phyloP scores from a whole-genome alignment of 2,113 vertebrate species.

The Entelurus aequoreus region DNA sequence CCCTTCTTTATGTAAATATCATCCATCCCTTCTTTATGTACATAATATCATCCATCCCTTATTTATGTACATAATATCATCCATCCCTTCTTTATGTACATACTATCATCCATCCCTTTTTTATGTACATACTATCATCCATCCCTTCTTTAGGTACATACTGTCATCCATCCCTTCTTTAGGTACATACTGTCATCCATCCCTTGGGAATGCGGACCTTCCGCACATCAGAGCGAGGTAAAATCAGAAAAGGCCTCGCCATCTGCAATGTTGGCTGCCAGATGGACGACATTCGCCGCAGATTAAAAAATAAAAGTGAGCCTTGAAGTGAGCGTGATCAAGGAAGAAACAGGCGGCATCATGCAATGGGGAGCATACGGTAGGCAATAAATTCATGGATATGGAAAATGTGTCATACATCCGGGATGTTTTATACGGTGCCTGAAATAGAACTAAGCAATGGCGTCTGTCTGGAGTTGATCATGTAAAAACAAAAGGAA shows the following conservation, averaged over 20 bases:
- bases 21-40: too few relatives aligned
- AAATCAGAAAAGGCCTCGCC: slow-evolving; percentile 38
- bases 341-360: slow-evolving; percentile 25
- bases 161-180: too few relatives aligned
- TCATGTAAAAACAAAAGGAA: slow-evolving; percentile 2
- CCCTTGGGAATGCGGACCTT: slow-evolving; percentile 25
- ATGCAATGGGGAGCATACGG: slow-evolving; percentile 25
- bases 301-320: slow-evolving; percentile 49
- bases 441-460: slow-evolving; percentile 32
- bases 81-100: too few relatives aligned
- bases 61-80: neutral
- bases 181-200: slow-evolving; percentile 11
- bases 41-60: too few relatives aligned
- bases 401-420: slow-evolving; percentile 30
- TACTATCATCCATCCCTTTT: neutral
- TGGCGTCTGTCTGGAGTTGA: slow-evolving; percentile 14
- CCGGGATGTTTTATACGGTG: slow-evolving; percentile 9
- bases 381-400: slow-evolving; percentile 37
- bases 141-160: neutral
- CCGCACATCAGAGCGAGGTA: slow-evolving; percentile 17
- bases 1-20: too few relatives aligned
- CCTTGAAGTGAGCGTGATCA: slow-evolving; percentile 43
- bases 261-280: slow-evolving; percentile 43
- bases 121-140: slow-evolving; percentile 21
- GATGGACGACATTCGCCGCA: slow-evolving; percentile 37